Evolutionary conservation across 2,888 invertebrate genomes (phyloP), one percentile per base, ranked within the genome.

Genomic region (Xestia ashworthii): DNA sequence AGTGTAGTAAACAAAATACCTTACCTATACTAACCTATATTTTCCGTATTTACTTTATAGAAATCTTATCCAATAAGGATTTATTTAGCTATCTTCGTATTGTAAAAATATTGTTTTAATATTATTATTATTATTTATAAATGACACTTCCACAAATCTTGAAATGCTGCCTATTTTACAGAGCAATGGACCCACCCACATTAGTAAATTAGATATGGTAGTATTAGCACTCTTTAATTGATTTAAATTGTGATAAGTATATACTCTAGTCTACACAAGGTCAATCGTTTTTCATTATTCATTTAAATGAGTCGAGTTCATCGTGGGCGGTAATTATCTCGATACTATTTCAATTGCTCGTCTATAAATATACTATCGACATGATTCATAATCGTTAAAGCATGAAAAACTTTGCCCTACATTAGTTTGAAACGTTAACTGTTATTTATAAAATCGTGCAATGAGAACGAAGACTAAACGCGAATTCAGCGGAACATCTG

Each of bases 311-410:
- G 85, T 71, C 64, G 50, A 78, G 84, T 86, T 76, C 86, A n/a
- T 79, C 84, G 90, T 91, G 91, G 93, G 90, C 92, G 91, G 87
- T 82, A 85, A 84, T 86, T 85, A 90, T 88, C 80, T 86, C 76
- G 25, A 70, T 86, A 84, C 80, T 86, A 86, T 85, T 84, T 73
- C 71, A 72, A 84, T 77, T 82, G 74, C 78, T 74, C 66, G 72
- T 76, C 74, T 85, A 75, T 81, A 67, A 80, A 85, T 80, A 82
- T 53, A 69, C 44, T 32, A 71, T 60, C 22, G 38, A 38, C 60
- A 48, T 85, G 84, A 87, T 50, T 88, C 83, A 88, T 79, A 60
- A 72, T 72, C 19, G 53, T 67, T 38, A 66, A 68, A 71, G 32
- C 64, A 74, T 76, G 25, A 73, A 82, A 82, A 79, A 66, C 41